Evolutionary conservation across 64 coral and sea anemone species (phyloP).

Genomic region (Acropora yongei): DNA sequence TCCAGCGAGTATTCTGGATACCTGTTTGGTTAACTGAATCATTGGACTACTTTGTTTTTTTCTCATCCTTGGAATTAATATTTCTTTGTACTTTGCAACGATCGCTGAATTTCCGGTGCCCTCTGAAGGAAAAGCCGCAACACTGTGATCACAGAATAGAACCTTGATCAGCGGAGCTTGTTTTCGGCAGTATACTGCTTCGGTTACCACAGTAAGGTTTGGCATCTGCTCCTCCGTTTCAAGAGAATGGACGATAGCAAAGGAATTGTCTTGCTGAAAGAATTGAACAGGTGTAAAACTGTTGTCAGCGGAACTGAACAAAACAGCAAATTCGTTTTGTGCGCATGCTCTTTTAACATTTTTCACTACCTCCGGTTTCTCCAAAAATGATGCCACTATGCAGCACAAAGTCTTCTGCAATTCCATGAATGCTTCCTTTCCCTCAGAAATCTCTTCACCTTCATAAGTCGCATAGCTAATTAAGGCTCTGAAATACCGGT

Average conservation of each 20-base stretch:
- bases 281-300: neutral
- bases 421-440: neutral
- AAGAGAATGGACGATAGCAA: neutral
- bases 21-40: neutral
- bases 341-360: too few relatives aligned
- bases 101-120: neutral
- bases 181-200: slow-evolving; percentile 1
- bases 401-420: slow-evolving; percentile 28
- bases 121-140: neutral
- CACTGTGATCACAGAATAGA: slow-evolving; percentile 37
- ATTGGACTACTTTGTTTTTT: slow-evolving; percentile 8
- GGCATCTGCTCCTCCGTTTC: neutral
- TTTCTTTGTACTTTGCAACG: slow-evolving; percentile 9
- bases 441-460: neutral
- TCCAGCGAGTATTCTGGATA: neutral
- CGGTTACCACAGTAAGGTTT: slow-evolving; percentile 4
- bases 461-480: neutral
- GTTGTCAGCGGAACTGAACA: too few relatives aligned
- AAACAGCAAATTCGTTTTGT: too few relatives aligned
- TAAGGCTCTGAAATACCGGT: neutral
- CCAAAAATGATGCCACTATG: slow-evolving; percentile 2
- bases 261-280: neutral
- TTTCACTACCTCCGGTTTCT: neutral
- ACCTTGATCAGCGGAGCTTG: slow-evolving; percentile 23
- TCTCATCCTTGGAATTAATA: neutral